A percentile compares a stretch with the other conserved stretches of the same genome.
These are phyloP conservation scores for Egretta garzetta DNA, from an alignment of 2,113 vertebrate species.

Conservation along the genomic window DNA sequence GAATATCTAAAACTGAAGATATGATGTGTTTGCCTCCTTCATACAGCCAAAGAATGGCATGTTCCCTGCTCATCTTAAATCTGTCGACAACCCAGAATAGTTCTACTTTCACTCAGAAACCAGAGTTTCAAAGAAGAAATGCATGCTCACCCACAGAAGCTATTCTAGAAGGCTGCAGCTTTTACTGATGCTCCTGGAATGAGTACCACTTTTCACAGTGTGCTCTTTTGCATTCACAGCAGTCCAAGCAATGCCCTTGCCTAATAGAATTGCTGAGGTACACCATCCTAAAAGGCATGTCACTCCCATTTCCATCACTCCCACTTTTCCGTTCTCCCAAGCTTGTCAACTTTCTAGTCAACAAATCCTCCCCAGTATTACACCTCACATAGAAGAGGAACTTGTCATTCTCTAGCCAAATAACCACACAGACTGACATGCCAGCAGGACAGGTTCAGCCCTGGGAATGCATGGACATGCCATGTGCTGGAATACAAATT, in stretches of 20 bases:
- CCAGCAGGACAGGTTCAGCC: neutral
- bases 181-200: neutral
- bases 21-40: neutral
- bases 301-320: neutral
- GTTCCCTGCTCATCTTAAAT: constrained; percentile 18
- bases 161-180: neutral
- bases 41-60: neutral
- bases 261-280: neutral
- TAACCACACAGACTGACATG: neutral
- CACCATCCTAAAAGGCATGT: neutral
- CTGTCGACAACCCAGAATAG: neutral
- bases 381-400: neutral
- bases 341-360: neutral
- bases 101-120: neutral
- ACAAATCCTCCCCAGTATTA: neutral
- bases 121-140: neutral
- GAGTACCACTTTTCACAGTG: neutral
- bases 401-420: neutral
- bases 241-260: neutral
- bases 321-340: neutral
- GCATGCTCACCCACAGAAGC: neutral
- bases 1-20: neutral
- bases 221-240: neutral
- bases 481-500: neutral
- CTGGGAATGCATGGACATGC: neutral